phyloP scores from a whole-genome alignment of 2,888 invertebrate genomes.

The Biston stratarius region DNA sequence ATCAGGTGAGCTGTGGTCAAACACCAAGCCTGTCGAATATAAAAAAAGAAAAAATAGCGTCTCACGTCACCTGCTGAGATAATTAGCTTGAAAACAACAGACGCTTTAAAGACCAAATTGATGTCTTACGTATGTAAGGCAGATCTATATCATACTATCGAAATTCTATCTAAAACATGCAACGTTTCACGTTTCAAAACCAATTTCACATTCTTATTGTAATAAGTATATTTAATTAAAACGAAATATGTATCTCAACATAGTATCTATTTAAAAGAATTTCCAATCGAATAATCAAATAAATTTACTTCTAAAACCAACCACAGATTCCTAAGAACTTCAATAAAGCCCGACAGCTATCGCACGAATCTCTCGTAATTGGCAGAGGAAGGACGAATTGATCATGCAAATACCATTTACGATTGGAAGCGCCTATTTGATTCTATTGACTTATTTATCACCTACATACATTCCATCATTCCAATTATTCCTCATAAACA shows the following conservation, averaged over 20 bases:
- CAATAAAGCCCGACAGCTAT: slow-evolving; percentile 58
- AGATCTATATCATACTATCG: no score
- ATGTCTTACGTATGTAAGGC: no score
- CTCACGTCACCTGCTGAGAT: no score
- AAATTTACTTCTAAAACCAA: slow-evolving; percentile 17
- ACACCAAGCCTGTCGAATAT: no score
- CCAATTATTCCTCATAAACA: slow-evolving; percentile 45
- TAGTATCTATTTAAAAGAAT: not conserved
- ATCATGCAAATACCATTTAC: slow-evolving; percentile 48
- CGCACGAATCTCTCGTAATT: slow-evolving; percentile 50
- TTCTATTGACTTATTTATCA: slow-evolving; percentile 50
- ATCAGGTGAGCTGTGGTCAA: no score
- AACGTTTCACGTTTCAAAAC: no score
- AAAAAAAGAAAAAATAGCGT: no score
- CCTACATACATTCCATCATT: slow-evolving; percentile 40
- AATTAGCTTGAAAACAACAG: no score
- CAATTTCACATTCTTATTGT: not conserved
- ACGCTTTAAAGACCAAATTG: no score
- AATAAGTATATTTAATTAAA: no score
- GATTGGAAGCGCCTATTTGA: slow-evolving; percentile 38
- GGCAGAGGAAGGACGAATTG: slow-evolving; percentile 63
- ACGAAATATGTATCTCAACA: not conserved
- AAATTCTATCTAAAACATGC: no score
- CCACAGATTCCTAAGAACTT: slow-evolving; percentile 26
- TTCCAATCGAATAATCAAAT: not conserved